These are phyloP conservation scores for Phalacrocorax aristotelis DNA, from an alignment of 2,113 vertebrate genomes.

Conservation along the genomic window DNA sequence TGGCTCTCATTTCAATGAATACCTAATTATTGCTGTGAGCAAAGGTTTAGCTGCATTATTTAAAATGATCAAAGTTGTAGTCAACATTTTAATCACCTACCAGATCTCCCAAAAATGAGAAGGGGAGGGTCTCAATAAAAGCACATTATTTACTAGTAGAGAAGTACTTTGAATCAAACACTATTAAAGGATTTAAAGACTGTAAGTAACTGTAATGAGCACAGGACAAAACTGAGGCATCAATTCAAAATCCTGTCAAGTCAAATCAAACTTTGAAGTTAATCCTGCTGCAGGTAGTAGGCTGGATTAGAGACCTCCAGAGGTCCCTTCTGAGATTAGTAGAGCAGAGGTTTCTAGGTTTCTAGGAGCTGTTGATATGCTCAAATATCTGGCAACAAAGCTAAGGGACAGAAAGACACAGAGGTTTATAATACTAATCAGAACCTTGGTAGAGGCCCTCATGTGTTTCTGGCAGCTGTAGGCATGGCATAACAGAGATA, in stretches of 20 bases:
- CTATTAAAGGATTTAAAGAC: neutral
- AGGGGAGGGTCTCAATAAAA: neutral
- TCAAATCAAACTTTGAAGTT: neutral
- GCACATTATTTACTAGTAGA: neutral
- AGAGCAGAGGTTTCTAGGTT: neutral
- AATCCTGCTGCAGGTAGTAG: neutral
- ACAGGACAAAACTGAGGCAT: neutral
- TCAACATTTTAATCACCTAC: slow-evolving; percentile 23
- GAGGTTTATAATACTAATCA: neutral
- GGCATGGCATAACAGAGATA: neutral
- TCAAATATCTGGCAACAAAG: neutral
- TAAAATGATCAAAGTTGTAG: neutral
- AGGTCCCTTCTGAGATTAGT: neutral
- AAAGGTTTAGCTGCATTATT: neutral
- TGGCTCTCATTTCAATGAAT: slow-evolving; percentile 8
- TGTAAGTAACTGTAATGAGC: neutral
- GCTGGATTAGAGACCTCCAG: neutral
- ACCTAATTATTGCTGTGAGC: neutral
- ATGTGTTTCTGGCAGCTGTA: neutral
- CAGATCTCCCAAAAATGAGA: neutral
- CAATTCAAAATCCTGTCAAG: neutral
- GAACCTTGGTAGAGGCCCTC: neutral
- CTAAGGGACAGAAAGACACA: neutral
- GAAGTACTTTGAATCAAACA: neutral
- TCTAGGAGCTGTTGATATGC: neutral